Evolutionary conservation across 2,113 vertebrate species (phyloP), one percentile per base, ranked within the genome.

Genomic region (Aleadryas rufinucha): DNA sequence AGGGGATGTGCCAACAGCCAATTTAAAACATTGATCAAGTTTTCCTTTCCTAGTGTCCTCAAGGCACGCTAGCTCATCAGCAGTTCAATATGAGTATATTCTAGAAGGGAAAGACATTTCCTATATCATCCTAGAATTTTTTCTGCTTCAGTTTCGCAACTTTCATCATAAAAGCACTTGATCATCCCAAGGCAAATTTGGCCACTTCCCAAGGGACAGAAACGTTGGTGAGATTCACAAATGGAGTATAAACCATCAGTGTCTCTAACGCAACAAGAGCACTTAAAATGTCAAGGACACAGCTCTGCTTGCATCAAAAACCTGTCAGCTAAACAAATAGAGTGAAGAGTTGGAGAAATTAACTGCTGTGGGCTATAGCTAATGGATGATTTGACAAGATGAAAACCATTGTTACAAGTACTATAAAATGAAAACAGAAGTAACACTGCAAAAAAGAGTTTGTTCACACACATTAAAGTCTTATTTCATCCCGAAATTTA

Each of bases 261-360:
- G 61, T 91, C 89, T 68, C 72, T 95, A 89, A 95, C 44, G 39
- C 64, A 90, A 75, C 70, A 91, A 93, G 57, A 95, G 77, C 39
- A 63, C n/a, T 80, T 81, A 49, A 8, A 65, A 76, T 44, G 63
- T 59, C 42, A 59, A 85, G 78, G 49, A 63, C 84, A 91, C 50
- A 80, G 63, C 56, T 8, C 18, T 54, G 45, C 42, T 91, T 92
- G 78, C 72, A 94, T 87, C 84, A 96, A 94, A 97, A 96, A 42
- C 83, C 93, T 94, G 94, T 85, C 90, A 97, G 72, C 83, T 96
- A 91, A 97, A 97, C 60, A 97, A 97, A 97, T 95, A 90, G 31
- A 94, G 49, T 44, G 83, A 90, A 96, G 15, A 90, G 20, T 24
- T 75, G 76, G 66, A 76, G 70, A 97, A 97, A 98, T 97, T 85